These are phyloP conservation scores for Rachycentron canadum DNA, from an alignment of 2,797 vertebrate species.

Conservation along the genomic window DNA sequence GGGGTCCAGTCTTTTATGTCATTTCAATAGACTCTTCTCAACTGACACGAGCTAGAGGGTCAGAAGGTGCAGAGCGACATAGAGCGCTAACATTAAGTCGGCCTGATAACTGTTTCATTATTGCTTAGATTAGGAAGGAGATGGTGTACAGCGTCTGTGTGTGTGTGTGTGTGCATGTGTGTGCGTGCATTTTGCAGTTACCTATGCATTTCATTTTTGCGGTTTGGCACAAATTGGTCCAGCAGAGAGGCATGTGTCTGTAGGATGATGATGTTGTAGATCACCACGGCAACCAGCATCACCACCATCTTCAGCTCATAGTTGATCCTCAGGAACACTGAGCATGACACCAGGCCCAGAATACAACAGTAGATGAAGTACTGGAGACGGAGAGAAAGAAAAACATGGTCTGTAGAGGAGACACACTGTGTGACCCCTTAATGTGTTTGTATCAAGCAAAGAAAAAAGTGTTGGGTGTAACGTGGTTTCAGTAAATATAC, in stretches of 20 bases:
- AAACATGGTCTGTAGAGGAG: background rate
- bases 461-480: background rate
- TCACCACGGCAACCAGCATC: slow-evolving; percentile 93
- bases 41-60: slow-evolving; percentile 31
- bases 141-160: background rate
- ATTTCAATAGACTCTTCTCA: slow-evolving; percentile 41
- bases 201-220: slow-evolving; percentile 86
- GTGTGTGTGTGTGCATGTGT: slow-evolving; percentile 3
- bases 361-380: slow-evolving; percentile 99
- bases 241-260: slow-evolving; percentile 93
- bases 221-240: slow-evolving; percentile 91
- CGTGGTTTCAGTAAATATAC: slow-evolving; percentile 1
- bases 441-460: no score
- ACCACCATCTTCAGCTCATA: slow-evolving; percentile 98
- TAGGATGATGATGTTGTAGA: slow-evolving; percentile 95
- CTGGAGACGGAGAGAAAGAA: slow-evolving; percentile 76
- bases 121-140: slow-evolving; percentile 6
- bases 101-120: slow-evolving; percentile 22
- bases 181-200: slow-evolving; percentile 61
- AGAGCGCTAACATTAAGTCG: slow-evolving; percentile 19
- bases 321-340: slow-evolving; percentile 97
- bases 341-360: slow-evolving; percentile 96
- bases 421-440: background rate
- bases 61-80: background rate
- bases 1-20: slow-evolving; percentile 40